These are phyloP conservation scores for Agonopterix heracliana DNA, from an alignment of 2,888 invertebrate genomes.

Conservation along the genomic window DNA sequence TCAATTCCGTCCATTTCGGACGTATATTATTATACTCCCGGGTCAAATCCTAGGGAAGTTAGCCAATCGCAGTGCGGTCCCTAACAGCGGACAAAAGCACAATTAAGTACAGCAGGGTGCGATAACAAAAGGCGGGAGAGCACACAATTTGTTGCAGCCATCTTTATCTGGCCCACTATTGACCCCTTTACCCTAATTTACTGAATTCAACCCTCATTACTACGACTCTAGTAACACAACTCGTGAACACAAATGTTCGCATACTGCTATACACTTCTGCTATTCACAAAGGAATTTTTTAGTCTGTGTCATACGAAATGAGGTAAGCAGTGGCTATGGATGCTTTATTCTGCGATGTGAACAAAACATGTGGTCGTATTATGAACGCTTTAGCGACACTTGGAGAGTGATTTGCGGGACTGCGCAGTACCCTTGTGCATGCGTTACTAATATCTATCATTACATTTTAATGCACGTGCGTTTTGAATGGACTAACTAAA, in stretches of 20 bases:
- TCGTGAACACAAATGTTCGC: neutral
- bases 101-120: constrained; percentile 70
- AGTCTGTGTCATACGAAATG: constrained; percentile 23
- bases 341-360: constrained; percentile 57
- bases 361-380: constrained; percentile 69
- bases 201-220: constrained; percentile 43
- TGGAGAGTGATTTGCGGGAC: constrained; percentile 66
- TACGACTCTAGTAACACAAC: neutral
- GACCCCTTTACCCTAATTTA: constrained; percentile 74
- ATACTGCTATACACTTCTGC: constrained; percentile 17
- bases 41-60: constrained; percentile 39
- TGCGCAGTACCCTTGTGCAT: constrained; percentile 34
- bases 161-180: constrained; percentile 70
- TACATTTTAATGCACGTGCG: constrained; percentile 52
- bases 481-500: constrained; percentile 27
- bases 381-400: constrained; percentile 65
- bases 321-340: constrained; percentile 18
- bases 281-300: constrained; percentile 17
- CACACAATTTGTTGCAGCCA: constrained; percentile 73
- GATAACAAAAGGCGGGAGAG: constrained; percentile 66
- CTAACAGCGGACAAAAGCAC: constrained; percentile 66
- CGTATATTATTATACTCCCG: constrained; percentile 38
- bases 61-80: constrained; percentile 46
- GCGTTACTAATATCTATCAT: constrained; percentile 45
- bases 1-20: neutral